Evolutionary conservation across 2,888 invertebrate genomes (phyloP).

Genomic region (Drosophila macrospina): DNA sequence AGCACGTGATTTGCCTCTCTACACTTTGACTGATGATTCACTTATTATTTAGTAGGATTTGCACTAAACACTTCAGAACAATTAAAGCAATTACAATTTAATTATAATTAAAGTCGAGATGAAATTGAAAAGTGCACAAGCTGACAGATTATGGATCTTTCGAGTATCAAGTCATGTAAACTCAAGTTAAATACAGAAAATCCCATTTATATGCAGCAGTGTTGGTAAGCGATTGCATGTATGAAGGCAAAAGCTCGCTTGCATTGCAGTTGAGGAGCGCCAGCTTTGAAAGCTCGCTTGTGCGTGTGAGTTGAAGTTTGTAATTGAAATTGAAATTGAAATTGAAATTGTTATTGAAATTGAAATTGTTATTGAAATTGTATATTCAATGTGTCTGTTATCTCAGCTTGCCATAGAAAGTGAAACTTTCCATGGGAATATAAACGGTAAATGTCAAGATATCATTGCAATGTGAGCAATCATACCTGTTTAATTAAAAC

Average conservation of each 20-base stretch:
- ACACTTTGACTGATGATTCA: slow-evolving; percentile 34
- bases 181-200: neutral
- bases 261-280: neutral
- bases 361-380: slow-evolving; percentile 1
- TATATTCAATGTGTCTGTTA: neutral
- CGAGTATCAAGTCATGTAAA: neutral
- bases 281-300: slow-evolving; percentile 1
- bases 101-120: slow-evolving; percentile 41
- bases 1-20: slow-evolving; percentile 37
- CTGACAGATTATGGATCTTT: slow-evolving; percentile 32
- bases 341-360: neutral
- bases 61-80: slow-evolving; percentile 26
- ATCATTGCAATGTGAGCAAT: slow-evolving; percentile 26
- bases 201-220: neutral
- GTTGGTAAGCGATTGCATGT: neutral
- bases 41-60: slow-evolving; percentile 33
- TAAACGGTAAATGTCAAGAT: slow-evolving; percentile 40
- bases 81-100: slow-evolving; percentile 33
- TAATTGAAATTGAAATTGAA: neutral
- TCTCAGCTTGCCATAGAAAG: slow-evolving; percentile 8
- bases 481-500: slow-evolving; percentile 26
- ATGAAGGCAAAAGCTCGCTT: neutral
- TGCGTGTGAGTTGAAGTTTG: slow-evolving; percentile 2
- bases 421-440: slow-evolving; percentile 33
- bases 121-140: slow-evolving; percentile 35